Evolutionary conservation across 2,113 vertebrate species (phyloP).

Genomic region (Cavia porcellus): DNA sequence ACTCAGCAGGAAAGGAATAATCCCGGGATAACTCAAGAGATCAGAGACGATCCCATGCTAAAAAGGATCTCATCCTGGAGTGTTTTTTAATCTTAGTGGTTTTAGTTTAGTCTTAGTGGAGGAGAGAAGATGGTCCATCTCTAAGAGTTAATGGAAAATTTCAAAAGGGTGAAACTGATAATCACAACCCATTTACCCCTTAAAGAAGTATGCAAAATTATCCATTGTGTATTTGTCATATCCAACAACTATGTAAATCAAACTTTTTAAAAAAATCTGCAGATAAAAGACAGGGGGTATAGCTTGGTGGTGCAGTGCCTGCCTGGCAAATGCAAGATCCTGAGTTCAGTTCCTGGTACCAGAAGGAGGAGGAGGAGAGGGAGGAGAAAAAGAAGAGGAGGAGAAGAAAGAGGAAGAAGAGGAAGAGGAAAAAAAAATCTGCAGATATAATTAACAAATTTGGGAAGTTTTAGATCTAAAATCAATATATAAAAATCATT

Average conservation of each 20-base stretch:
- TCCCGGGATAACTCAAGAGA: neutral
- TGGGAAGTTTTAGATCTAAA: slow-evolving; percentile 40
- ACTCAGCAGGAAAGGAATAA: neutral
- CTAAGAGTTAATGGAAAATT: neutral
- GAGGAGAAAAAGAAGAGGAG: neutral
- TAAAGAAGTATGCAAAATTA: neutral
- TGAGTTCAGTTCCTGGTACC: no score
- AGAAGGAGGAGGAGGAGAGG: no score
- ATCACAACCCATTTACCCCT: neutral
- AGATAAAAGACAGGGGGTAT: neutral
- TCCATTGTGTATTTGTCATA: neutral
- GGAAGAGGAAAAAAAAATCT: neutral
- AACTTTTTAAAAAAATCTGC: neutral
- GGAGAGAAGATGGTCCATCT: neutral
- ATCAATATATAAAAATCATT: slow-evolving; percentile 37
- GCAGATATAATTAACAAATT: slow-evolving; percentile 2
- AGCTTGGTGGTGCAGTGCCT: no score
- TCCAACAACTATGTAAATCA: neutral
- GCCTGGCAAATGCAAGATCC: no score
- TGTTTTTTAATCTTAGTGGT: neutral
- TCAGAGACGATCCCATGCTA: neutral
- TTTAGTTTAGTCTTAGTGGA: neutral
- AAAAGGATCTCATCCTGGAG: neutral
- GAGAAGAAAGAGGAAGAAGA: no score
- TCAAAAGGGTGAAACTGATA: neutral